Percentiles rank a stretch among this genome's conserved stretches.
These are phyloP conservation scores for Sycon ciliatum DNA, from an alignment of 37 sponge, comb jelly and placozoan genomes.

Conservation along the genomic window DNA sequence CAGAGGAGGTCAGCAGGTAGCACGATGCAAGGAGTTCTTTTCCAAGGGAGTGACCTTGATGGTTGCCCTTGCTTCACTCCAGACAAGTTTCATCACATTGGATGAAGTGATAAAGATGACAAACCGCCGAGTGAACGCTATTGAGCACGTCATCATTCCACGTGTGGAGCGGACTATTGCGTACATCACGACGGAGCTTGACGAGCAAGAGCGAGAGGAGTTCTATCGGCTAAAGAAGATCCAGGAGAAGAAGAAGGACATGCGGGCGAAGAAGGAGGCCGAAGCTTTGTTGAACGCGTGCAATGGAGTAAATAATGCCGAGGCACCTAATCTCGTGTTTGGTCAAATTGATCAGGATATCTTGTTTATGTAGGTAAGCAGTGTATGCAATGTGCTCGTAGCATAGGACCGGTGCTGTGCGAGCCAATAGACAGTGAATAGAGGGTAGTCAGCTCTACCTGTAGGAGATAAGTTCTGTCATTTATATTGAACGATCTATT, in stretches of 20 bases:
- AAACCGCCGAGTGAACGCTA: constrained; percentile 95
- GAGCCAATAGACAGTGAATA: too few species aligned
- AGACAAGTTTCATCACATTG: constrained; percentile 81
- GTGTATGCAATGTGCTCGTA: too few species aligned
- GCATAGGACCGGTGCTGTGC: too few species aligned
- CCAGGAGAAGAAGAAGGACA: constrained; percentile 82
- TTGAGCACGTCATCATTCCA: constrained; percentile 92
- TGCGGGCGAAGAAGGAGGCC: constrained; percentile 26
- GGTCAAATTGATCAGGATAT: too few species aligned
- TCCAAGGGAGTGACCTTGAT: constrained; percentile 79
- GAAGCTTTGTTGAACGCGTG: too few species aligned
- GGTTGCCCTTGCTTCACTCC: constrained; percentile 85
- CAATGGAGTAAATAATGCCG: too few species aligned
- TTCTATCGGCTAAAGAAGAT: constrained; percentile 93
- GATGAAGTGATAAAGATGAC: constrained; percentile 98
- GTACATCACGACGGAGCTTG: constrained; percentile 88
- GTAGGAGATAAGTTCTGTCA: too few species aligned
- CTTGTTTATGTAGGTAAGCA: too few species aligned
- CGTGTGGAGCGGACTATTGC: constrained; percentile 71
- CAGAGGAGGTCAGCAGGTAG: constrained; percentile 84
- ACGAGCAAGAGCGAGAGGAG: constrained; percentile 93
- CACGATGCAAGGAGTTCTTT: constrained; percentile 83
- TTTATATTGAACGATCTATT: too few species aligned
- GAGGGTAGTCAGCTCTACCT: too few species aligned
- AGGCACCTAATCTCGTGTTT: too few species aligned